Evolutionary conservation across 2,113 vertebrate genomes (phyloP), one percentile per base, ranked within the genome.

Genomic region (Antennarius striatus): DNA sequence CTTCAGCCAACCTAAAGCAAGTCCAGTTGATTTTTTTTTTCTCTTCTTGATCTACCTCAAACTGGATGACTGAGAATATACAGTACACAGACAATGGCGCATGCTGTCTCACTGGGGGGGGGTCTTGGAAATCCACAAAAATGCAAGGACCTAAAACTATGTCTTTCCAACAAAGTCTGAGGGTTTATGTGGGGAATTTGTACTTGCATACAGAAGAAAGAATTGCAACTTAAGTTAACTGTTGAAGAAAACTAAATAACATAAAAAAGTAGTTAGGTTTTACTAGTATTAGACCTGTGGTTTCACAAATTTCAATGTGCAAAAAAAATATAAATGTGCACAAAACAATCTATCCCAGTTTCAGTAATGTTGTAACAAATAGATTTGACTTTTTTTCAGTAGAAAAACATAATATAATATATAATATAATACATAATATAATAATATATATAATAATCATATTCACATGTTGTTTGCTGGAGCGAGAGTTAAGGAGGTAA

Each of bases 341-440:
- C 3, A 1, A 28, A 36, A 6, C 3, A 16, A 56, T 22, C 22
- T 22, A 14, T 36, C 16, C 4, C 12, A 54, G 6, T 2, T 6
- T 17, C 8, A 68, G 64, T 55, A 17, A 62, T 45, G 9, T 39
- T 4, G 28, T 43, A 1, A 61, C 55, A 48, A 81, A 65, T 55
- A 28, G 17, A 29, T 47, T 30, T 69, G 16, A n/a, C 64, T 64
- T 76, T 52, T n/a, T 56, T 63, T 73, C 67, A 82, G 68, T 71
- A 8, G 45, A 82, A 63, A 78, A 59, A 81, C 42, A 52, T 59
- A 58, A 54, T 13, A 22, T 68, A 42, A 65, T 75, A 71, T n/a
- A n/a, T n/a, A n/a, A n/a, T n/a, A n/a, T n/a, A n/a, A n/a, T n/a
- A n/a, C n/a, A n/a, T n/a, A n/a, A n/a, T n/a, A n/a, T n/a, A n/a